A percentile compares a stretch with the other conserved stretches of the same genome.
These are phyloP conservation scores for Salticus scenicus DNA, from an alignment of 2,888 invertebrate genomes.

Conservation along the genomic window DNA sequence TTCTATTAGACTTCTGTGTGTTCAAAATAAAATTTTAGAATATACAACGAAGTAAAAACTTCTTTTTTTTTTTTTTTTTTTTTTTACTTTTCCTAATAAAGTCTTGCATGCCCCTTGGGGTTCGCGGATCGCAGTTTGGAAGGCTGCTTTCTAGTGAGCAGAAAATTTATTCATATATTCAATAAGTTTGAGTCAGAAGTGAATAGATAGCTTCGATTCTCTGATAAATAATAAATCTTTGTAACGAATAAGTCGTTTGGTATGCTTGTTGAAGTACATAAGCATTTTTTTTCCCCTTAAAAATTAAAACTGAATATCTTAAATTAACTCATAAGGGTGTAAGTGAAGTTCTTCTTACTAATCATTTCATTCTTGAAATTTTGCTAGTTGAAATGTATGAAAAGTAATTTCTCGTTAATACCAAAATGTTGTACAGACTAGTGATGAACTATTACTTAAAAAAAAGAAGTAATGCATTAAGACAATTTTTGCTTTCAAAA, in stretches of 20 bases:
- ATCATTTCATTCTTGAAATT: no score
- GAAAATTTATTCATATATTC: conserved; percentile 4
- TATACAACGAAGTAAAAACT: neutral
- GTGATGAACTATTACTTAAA: no score
- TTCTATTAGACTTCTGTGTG: neutral
- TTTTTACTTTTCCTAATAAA: neutral
- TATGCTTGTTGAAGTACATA: neutral
- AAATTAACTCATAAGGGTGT: no score
- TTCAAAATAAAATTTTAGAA: neutral
- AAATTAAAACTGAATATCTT: no score
- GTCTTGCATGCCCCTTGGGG: neutral
- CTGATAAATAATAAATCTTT: neutral
- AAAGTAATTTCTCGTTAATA: no score
- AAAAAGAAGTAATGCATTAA: no score
- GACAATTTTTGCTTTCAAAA: no score
- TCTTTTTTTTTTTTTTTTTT: neutral
- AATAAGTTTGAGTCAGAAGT: neutral
- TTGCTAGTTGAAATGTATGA: no score
- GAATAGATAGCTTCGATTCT: neutral
- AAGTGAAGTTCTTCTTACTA: no score
- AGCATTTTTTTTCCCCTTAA: no score
- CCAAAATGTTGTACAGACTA: no score
- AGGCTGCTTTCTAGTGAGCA: neutral
- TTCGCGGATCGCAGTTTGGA: neutral
- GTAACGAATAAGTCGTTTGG: neutral